phyloP scores from a whole-genome alignment of 2,113 vertebrate species.

The Pao palembangensis region DNA sequence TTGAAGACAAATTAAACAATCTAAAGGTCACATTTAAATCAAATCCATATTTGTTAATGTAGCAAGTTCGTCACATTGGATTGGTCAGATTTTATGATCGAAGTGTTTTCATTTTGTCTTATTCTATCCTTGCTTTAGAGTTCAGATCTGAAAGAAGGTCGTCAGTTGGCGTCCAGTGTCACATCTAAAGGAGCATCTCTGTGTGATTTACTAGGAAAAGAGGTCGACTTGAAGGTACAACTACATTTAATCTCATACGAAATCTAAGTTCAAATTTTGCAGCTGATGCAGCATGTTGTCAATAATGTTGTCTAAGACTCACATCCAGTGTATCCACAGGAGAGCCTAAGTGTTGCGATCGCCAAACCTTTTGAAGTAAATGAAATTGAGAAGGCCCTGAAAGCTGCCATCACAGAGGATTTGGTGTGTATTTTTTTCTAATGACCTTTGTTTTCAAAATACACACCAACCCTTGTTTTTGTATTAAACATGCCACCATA shows the following conservation, averaged over 20 bases:
- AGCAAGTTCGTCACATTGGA: background rate
- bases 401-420: conserved; percentile 82
- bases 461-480: background rate
- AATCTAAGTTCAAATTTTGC: too few species aligned
- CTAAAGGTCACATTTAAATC: too few species aligned
- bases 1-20: too few species aligned
- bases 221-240: conserved; percentile 86
- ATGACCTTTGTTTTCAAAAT: background rate
- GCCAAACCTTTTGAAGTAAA: conserved; percentile 92
- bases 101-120: conserved; percentile 16
- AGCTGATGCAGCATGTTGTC: too few species aligned
- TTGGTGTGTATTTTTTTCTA: conserved; percentile 74
- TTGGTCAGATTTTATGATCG: background rate
- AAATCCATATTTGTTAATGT: too few species aligned
- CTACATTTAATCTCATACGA: too few species aligned
- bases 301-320: background rate
- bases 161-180: conserved; percentile 92
- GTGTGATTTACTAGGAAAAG: conserved; percentile 89
- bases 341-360: conserved; percentile 86
- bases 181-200: conserved; percentile 88
- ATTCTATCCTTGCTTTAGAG: conserved; percentile 69
- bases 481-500: background rate
- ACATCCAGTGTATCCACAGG: conserved; percentile 54
- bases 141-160: conserved; percentile 87
- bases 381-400: conserved; percentile 88